These are phyloP conservation scores for Graphium colonna DNA, from an alignment of 2,888 invertebrate species.

Conservation along the genomic window DNA sequence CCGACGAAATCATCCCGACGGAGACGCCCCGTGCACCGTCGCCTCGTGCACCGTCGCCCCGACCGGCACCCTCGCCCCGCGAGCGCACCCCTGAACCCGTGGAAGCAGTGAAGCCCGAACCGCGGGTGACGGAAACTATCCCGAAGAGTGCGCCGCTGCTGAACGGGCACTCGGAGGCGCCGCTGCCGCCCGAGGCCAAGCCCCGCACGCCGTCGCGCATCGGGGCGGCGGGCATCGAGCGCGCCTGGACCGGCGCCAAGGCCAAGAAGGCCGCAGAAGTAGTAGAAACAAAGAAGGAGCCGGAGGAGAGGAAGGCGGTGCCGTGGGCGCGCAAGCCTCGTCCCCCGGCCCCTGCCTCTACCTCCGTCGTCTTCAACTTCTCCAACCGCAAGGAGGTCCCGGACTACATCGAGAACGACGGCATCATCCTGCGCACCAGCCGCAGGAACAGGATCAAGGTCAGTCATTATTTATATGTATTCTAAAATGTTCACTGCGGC, in stretches of 20 bases:
- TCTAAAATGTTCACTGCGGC: no score
- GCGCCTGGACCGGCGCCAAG: slow-evolving; percentile 56
- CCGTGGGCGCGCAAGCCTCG: slow-evolving; percentile 40
- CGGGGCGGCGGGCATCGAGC: slow-evolving; percentile 55
- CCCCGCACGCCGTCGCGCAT: slow-evolving; percentile 38
- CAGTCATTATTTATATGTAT: no score
- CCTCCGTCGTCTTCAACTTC: slow-evolving; percentile 93
- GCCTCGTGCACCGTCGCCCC: slow-evolving; percentile 14
- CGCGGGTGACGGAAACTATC: slow-evolving; percentile 17
- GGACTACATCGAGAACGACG: slow-evolving; percentile 95
- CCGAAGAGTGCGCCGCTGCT: slow-evolving; percentile 32
- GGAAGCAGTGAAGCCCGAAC: slow-evolving; percentile 27
- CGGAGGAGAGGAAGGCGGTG: slow-evolving; percentile 28
- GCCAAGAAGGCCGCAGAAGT: slow-evolving; percentile 31
- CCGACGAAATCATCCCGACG: no score
- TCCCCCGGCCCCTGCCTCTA: slow-evolving; percentile 68
- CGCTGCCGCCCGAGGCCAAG: slow-evolving; percentile 27
- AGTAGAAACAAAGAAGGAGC: slow-evolving; percentile 28
- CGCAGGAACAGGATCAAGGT: slow-evolving; percentile 88
- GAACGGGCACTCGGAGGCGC: slow-evolving; percentile 42
- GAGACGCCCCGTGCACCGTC: slow-evolving; percentile 50
- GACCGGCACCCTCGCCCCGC: slow-evolving; percentile 21
- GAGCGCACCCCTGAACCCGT: slow-evolving; percentile 28
- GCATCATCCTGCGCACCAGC: slow-evolving; percentile 84
- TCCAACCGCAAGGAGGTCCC: slow-evolving; percentile 91